Evolutionary conservation across 2,113 vertebrate genomes (phyloP).

Genomic region (Egretta garzetta): DNA sequence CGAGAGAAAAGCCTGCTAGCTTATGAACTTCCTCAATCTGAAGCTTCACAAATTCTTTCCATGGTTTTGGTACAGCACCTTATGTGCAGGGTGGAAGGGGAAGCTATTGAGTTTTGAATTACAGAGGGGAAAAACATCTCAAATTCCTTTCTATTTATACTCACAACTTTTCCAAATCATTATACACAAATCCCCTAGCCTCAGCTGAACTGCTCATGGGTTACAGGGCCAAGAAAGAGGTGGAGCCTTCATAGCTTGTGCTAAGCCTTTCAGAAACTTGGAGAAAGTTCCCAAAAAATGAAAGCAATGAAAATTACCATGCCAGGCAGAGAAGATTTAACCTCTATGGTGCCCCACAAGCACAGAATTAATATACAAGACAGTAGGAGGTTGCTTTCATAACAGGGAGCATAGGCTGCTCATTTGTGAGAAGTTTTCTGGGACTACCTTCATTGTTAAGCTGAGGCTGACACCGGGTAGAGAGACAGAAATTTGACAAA

Average conservation of each 20-base stretch:
- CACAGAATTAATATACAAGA: neutral
- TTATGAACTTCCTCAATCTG: constrained; percentile 34
- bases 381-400: constrained; percentile 33
- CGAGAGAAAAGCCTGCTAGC: neutral
- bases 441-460: constrained; percentile 54
- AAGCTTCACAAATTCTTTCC: constrained; percentile 61
- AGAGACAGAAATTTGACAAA: constrained; percentile 55
- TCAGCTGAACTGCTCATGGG: constrained; percentile 46
- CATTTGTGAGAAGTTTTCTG: constrained; percentile 36
- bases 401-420: neutral
- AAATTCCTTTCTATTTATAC: constrained; percentile 72
- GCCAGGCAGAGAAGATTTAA: neutral
- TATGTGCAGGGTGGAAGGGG: constrained; percentile 56
- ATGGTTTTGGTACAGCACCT: constrained; percentile 28
- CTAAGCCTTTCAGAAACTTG: constrained; percentile 48
- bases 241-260: neutral
- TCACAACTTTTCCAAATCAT: constrained; percentile 63
- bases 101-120: constrained; percentile 65
- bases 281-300: constrained; percentile 2
- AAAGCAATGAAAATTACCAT: neutral
- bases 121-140: constrained; percentile 64
- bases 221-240: constrained; percentile 59
- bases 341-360: neutral
- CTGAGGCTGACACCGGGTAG: constrained; percentile 42
- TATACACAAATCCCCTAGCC: constrained; percentile 63